Evolutionary conservation across 2,797 vertebrate genomes (phyloP), one percentile per base, ranked within the genome.

Genomic region (Ispidina picta): DNA sequence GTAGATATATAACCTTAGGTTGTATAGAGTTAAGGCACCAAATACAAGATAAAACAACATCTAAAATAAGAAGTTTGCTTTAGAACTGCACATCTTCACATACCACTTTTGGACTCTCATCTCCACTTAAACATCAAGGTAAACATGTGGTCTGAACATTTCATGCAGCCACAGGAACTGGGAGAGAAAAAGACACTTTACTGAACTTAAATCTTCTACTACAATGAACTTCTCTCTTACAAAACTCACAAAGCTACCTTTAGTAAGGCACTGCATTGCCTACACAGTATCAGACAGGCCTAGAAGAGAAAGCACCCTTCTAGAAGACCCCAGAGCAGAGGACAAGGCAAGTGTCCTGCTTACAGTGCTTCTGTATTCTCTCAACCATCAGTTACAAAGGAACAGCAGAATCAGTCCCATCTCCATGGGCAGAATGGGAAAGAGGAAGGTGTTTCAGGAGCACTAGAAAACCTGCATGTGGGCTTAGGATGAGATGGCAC

Each of bases 11-110:
- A 44, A 89, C 65, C 76, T 80, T 87, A 31, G 52, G 75, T 43
- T 66, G 51, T 77, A 83, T 58, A 92, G 80, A 86, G 63, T 85
- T 95, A 96, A 96, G 95, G 93, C 96, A 94, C 93, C 81, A 87
- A 88, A 77, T 92, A 51, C 25, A 87, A 56, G 71, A 49, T 74
- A 92, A 83, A 93, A 63, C 44, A 69, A 64, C 43, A 88, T 66
- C 52, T 26, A 81, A 6, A 86, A 37, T 62, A 77, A 86, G 62
- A 88, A 43, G 86, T 66, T 43, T 26, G 37, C 66, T 81, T 89
- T 75, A 72, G 62, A 90, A 69, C 19, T 85, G 56, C 39, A 59
- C n/a, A 59, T 89, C 22, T 82, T 48, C 48, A 70, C 37, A 48
- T 10, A 69, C 12, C 17, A 31, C 22, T 69, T 63, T 10, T 29